These are phyloP conservation scores for Drosophila mercatorum DNA, from an alignment of 2,888 invertebrate genomes.

Conservation along the genomic window DNA sequence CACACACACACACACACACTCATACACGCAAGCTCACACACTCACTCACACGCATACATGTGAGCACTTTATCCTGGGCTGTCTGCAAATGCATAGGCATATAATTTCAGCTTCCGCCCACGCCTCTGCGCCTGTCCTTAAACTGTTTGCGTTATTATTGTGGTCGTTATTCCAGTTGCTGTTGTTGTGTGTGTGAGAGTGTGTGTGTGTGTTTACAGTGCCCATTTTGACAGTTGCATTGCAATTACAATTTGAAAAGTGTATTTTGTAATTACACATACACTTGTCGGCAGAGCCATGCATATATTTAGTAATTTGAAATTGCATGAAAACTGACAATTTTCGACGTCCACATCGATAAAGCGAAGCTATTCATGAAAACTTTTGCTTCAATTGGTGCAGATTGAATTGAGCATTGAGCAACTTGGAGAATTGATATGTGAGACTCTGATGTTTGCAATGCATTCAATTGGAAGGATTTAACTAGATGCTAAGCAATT, in stretches of 20 bases:
- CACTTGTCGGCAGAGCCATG: background rate
- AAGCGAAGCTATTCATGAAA: slow-evolving; percentile 11
- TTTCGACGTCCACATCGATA: slow-evolving; percentile 28
- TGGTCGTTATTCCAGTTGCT: slow-evolving; percentile 44
- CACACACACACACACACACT: slow-evolving; percentile 9
- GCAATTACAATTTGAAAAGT: slow-evolving; percentile 76
- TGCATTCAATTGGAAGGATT: slow-evolving; percentile 9
- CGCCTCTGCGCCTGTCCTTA: slow-evolving; percentile 58
- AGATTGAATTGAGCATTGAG: background rate
- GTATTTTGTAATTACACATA: slow-evolving; percentile 69
- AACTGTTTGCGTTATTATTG: slow-evolving; percentile 74
- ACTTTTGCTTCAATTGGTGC: slow-evolving; percentile 11
- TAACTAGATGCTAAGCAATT: background rate
- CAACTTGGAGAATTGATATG: background rate
- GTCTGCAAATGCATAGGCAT: slow-evolving; percentile 65
- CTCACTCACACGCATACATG: background rate
- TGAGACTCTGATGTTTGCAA: background rate
- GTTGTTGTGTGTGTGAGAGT: slow-evolving; percentile 21
- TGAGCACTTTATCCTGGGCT: slow-evolving; percentile 45
- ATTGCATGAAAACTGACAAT: slow-evolving; percentile 30
- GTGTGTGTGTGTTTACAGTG: slow-evolving; percentile 52
- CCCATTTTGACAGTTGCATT: slow-evolving; percentile 70
- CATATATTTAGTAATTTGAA: slow-evolving; percentile 65
- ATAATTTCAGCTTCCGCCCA: slow-evolving; percentile 77
- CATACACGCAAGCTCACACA: background rate